Evolutionary conservation across 2,797 vertebrate genomes (phyloP).

Genomic region (Enteromius unitaeniatus): DNA sequence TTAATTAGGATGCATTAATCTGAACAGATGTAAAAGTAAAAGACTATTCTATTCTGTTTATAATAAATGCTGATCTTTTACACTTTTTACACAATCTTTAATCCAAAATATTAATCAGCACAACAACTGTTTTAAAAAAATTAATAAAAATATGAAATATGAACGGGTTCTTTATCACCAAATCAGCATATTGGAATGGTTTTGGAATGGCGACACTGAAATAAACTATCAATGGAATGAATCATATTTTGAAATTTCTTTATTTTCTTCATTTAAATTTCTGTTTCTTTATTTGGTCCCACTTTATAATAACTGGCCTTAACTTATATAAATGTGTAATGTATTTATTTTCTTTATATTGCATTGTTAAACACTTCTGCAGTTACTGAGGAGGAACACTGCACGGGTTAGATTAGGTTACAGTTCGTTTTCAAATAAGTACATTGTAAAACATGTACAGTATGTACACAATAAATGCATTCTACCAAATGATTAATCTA

Average conservation of each 20-base stretch:
- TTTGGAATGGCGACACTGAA: neutral
- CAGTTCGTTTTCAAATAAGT: too few species aligned
- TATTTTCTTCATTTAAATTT: neutral
- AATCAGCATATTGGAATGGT: neutral
- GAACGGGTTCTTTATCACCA: neutral
- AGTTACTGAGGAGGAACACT: neutral
- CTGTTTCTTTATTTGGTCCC: neutral
- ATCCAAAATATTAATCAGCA: neutral
- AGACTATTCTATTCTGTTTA: too few species aligned
- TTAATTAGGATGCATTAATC: neutral
- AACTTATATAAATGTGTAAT: too few species aligned
- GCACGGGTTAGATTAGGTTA: neutral
- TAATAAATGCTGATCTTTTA: too few species aligned
- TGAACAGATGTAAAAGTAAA: too few species aligned
- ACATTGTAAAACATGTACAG: too few species aligned
- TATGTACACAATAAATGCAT: too few species aligned
- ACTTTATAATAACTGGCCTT: too few species aligned
- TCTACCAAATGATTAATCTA: too few species aligned
- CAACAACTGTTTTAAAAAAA: neutral
- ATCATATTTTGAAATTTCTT: neutral
- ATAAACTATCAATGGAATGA: neutral
- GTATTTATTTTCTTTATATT: neutral
- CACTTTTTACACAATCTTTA: too few species aligned
- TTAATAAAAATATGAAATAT: neutral
- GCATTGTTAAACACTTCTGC: neutral